Conservation (phyloP, 2,888 invertebrate genomes). For the Machimus atricapillus region DNA sequence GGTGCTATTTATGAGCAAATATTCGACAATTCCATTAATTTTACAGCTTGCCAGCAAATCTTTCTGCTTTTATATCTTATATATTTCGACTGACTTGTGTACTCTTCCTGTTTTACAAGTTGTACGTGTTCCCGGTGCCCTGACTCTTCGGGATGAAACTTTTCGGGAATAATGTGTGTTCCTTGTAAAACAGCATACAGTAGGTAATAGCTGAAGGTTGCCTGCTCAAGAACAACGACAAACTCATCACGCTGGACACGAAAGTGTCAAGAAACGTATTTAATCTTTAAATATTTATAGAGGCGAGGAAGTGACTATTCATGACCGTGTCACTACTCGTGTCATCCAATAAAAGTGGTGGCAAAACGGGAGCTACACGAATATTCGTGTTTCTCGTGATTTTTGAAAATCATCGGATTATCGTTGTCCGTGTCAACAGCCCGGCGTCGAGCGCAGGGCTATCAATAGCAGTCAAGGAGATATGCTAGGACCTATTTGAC, state of each 20-base stretch:
- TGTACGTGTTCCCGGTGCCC: constrained; percentile 53
- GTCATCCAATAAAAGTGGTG: constrained; percentile 20
- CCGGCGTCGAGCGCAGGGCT: neutral
- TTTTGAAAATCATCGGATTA: constrained; percentile 23
- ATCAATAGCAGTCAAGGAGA: neutral
- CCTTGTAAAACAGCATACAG: constrained; percentile 19
- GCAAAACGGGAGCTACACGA: constrained; percentile 13
- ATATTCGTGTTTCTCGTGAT: constrained; percentile 17
- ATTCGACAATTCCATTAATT: constrained; percentile 34
- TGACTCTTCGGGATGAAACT: constrained; percentile 36
- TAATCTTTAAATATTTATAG: neutral
- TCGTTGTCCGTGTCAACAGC: constrained; percentile 6
- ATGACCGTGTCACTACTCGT: constrained; percentile 1
- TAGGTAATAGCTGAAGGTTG: neutral
- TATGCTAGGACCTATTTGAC: neutral
- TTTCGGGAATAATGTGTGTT: constrained; percentile 24
- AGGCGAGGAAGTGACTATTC: neutral
- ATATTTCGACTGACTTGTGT: constrained; percentile 48
- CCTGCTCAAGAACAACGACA: neutral
- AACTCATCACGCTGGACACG: neutral
- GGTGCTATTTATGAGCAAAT: neutral
- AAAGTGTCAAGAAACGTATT: constrained; percentile 7
- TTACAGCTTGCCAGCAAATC: constrained; percentile 22
- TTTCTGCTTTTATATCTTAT: constrained; percentile 9
- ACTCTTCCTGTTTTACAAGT: constrained; percentile 56